Conservation (phyloP, 1,140 invertebrate species). For the Manduca sexta region DNA sequence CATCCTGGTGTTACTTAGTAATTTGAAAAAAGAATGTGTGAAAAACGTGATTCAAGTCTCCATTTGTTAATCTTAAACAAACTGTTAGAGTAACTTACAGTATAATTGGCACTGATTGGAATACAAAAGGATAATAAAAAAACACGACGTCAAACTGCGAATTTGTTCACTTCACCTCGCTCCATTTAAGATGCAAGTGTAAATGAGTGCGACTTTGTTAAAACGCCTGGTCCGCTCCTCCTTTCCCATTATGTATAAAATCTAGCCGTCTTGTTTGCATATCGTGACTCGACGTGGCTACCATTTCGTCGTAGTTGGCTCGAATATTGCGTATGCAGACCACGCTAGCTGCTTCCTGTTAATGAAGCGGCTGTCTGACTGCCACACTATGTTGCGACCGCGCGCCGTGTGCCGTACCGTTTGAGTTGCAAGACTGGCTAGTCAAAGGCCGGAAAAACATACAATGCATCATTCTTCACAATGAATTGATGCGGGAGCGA, state of each 20-base stretch:
- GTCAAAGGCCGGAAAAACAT: conserved; percentile 5
- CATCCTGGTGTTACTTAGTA: too few relatives aligned
- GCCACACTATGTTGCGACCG: conserved; percentile 4
- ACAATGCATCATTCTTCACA: conserved; percentile 6
- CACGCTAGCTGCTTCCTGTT: conserved; percentile 53
- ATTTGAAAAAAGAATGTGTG: too few relatives aligned
- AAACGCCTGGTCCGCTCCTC: conserved; percentile 5
- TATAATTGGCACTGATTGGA: too few relatives aligned
- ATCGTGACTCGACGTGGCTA: conserved; percentile 24
- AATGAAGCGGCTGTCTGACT: conserved; percentile 39
- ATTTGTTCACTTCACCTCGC: too few relatives aligned
- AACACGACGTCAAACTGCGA: too few relatives aligned
- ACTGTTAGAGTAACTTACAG: too few relatives aligned
- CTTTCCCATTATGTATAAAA: conserved; percentile 11
- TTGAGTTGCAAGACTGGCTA: conserved; percentile 2
- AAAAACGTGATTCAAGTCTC: too few relatives aligned
- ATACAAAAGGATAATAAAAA: too few relatives aligned
- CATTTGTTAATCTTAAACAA: too few relatives aligned
- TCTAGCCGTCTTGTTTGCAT: conserved; percentile 20
- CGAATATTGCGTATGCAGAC: conserved; percentile 49
- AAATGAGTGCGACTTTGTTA: not conserved
- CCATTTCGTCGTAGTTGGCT: conserved; percentile 20
- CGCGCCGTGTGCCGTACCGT: not conserved
- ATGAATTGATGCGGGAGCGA: not conserved
- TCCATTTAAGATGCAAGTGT: not conserved